Evolutionary conservation across 2,797 vertebrate species (phyloP).

Genomic region (Lophotriccus pileatus): DNA sequence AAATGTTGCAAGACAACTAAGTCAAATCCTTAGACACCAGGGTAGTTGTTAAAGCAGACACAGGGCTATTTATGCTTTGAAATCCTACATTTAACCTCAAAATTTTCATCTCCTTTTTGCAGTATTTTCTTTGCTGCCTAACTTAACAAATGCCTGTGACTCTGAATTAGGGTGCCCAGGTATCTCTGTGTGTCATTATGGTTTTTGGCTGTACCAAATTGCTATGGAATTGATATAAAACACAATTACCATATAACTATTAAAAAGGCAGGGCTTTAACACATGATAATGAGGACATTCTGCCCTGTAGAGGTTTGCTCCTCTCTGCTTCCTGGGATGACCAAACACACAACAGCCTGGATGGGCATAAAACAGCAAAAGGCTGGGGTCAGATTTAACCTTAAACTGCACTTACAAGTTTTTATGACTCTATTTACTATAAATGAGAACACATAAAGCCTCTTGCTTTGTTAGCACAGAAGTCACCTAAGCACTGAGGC

Average conservation of each 20-base stretch:
- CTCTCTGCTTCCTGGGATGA: not conserved
- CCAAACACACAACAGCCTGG: not conserved
- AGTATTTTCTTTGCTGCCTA: not conserved
- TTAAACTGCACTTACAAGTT: not conserved
- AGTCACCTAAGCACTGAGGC: not conserved
- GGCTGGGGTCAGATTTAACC: not conserved
- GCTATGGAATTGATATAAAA: not conserved
- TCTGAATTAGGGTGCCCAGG: not conserved
- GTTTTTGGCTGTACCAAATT: not conserved
- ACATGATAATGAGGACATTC: rapidly evolving
- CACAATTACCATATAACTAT: not conserved
- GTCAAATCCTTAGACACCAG: not conserved
- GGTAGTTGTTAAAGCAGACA: not conserved
- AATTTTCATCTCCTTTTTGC: not conserved
- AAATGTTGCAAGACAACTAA: not conserved
- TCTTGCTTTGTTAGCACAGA: slow-evolving; percentile 15
- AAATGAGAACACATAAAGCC: slow-evolving; percentile 6
- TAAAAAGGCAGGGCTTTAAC: not conserved
- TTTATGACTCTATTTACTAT: slow-evolving; percentile 16
- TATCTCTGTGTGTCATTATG: rapidly evolving
- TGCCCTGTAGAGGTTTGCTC: not conserved
- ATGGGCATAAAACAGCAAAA: not conserved
- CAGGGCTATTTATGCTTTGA: not conserved
- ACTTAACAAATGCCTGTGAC: not conserved
- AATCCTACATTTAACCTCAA: not conserved